Conservation (phyloP, 2,888 invertebrate species). For the Dorcus parallelipipedus region DNA sequence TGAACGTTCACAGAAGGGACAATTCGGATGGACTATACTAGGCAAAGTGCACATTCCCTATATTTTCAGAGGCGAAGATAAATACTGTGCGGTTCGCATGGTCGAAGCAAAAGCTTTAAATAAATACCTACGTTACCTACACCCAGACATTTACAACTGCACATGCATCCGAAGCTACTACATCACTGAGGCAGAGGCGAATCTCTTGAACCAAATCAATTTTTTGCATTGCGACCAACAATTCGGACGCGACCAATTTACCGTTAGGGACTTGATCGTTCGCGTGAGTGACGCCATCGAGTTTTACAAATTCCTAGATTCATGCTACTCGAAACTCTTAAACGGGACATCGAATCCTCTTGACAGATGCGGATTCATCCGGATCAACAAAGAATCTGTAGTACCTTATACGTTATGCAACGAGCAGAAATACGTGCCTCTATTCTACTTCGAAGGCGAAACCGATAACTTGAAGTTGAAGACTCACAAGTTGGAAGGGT, state of each 20-base stretch:
- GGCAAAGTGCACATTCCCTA: constrained; percentile 79
- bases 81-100: constrained; percentile 84
- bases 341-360: constrained; percentile 60
- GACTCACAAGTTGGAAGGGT: constrained; percentile 58
- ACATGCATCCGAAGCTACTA: constrained; percentile 86
- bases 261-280: constrained; percentile 80
- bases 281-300: constrained; percentile 79
- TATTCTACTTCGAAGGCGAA: constrained; percentile 80
- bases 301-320: constrained; percentile 79
- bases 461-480: constrained; percentile 72
- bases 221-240: constrained; percentile 79
- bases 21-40: constrained; percentile 83
- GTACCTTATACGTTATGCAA: constrained; percentile 71
- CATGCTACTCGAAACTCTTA: constrained; percentile 75
- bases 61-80: constrained; percentile 72
- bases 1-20: constrained; percentile 51
- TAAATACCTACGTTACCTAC: constrained; percentile 78
- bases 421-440: constrained; percentile 75
- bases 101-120: constrained; percentile 80
- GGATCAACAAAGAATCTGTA: constrained; percentile 73
- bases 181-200: constrained; percentile 80
- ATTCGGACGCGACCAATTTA: constrained; percentile 79
- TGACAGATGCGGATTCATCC: constrained; percentile 79
- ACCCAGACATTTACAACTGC: constrained; percentile 79
- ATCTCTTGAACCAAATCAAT: constrained; percentile 83